Evolutionary conservation across 1,140 invertebrate species (phyloP).

Genomic region (Cephus cinctus): DNA sequence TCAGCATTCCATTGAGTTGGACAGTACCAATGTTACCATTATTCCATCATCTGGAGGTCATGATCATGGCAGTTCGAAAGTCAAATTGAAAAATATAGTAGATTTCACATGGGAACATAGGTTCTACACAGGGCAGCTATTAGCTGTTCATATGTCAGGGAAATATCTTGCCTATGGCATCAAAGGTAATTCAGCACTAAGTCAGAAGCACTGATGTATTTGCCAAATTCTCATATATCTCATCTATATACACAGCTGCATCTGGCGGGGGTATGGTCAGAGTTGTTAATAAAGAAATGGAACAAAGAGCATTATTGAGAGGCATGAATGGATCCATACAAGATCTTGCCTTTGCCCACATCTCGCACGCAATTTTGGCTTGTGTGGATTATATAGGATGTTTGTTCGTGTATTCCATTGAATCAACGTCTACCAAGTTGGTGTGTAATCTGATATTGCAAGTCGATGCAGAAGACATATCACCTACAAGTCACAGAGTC

Average conservation of each 20-base stretch:
- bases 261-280: constrained; percentile 77
- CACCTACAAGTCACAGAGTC: constrained; percentile 59
- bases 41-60: constrained; percentile 68
- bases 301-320: constrained; percentile 79
- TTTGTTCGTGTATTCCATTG: constrained; percentile 79
- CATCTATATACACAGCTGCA: constrained; percentile 44
- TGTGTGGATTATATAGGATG: constrained; percentile 83
- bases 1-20: constrained; percentile 67
- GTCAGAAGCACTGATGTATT: not conserved
- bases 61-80: constrained; percentile 78
- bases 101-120: constrained; percentile 91
- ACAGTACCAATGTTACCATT: constrained; percentile 69
- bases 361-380: constrained; percentile 75
- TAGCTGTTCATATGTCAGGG: constrained; percentile 85
- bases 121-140: constrained; percentile 80
- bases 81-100: constrained; percentile 87
- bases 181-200: constrained; percentile 65
- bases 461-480: constrained; percentile 46
- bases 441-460: constrained; percentile 59
- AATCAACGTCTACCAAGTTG: constrained; percentile 61
- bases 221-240: constrained; percentile 1
- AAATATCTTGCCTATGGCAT: constrained; percentile 88
- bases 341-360: constrained; percentile 87
- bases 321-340: constrained; percentile 81
- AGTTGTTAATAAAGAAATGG: constrained; percentile 75